Evolutionary conservation across 2,888 invertebrate species (phyloP), one percentile per base, ranked within the genome.

Genomic region (Acrocyrtus sp.): DNA sequence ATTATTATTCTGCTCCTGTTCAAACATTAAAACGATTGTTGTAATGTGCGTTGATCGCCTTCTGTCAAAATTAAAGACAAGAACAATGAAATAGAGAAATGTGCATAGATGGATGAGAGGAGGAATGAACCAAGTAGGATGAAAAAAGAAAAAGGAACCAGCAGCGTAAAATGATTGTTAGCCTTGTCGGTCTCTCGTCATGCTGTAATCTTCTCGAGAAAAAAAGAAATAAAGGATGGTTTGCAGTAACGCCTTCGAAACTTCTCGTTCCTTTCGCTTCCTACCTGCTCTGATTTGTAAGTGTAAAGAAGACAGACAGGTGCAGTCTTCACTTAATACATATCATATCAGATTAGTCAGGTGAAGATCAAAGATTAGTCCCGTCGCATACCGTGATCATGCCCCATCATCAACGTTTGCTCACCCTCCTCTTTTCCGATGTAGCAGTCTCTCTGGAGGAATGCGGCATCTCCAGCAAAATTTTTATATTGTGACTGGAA

Each of bases 1-100:
- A 70, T 70, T 70, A 70, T 70, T 70, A 70, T 70, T 70, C 70
- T 58, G 70, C 57, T 63, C 63, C 70, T 70, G 70, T 70, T 70
- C 70, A 70, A 70, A 70, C 70, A 70, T 70, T 70, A 70, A 70
- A 60, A 69, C 22, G 70, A 70, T 63, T 69, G 69, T 54, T 62
- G 69, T 45, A 45, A 45, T 45, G 45, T 45, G 45, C n/a, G 45
- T 70, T 70, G 70, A 70, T 70, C 70, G 70, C 70, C 63, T 70
- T 70, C 70, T 63, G 63, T 70, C 63, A 62, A 70, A 70, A 70
- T 69, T 69, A 63, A 63, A 70, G 62, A 62, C 34, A n/a, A 56
- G 63, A 39, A 39, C 48, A 50, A 48, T 53, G 57, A 51, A 48
- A 15, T 17, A 51, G 58, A 29, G 34, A 5, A 12, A 8, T 34